Evolutionary conservation across 2,797 vertebrate species (phyloP).

Genomic region (Enteromius unitaeniatus): DNA sequence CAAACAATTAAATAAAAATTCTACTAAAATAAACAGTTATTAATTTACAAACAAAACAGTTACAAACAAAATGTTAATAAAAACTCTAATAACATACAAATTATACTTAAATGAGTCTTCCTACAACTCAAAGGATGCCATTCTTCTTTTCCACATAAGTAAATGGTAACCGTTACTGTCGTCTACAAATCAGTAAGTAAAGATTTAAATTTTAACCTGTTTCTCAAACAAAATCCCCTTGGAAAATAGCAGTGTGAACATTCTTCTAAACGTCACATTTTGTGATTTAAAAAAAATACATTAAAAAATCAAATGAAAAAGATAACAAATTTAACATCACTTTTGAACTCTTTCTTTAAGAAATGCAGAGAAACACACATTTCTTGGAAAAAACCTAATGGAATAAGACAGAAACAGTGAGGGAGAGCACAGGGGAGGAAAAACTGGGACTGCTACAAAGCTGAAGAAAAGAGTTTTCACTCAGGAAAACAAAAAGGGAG

Average conservation of each 20-base stretch:
- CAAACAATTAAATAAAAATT: not conserved
- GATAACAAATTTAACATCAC: not conserved
- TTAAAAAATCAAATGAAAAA: not conserved
- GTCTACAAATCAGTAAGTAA: not conserved
- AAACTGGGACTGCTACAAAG: constrained; percentile 13
- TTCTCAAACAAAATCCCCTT: not conserved
- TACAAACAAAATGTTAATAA: too few species aligned
- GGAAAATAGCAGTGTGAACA: not conserved
- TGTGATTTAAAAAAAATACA: not conserved
- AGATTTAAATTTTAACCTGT: not conserved
- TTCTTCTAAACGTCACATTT: not conserved
- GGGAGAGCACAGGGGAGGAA: not conserved
- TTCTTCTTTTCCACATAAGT: not conserved
- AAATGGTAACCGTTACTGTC: not conserved
- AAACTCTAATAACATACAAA: not conserved
- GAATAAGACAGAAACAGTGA: constrained; percentile 6
- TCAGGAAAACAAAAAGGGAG: not conserved
- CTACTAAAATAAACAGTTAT: not conserved
- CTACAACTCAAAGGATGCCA: not conserved
- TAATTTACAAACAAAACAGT: too few species aligned
- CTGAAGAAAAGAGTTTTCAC: not conserved
- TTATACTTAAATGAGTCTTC: not conserved
- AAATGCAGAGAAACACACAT: not conserved
- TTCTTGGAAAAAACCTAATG: not conserved
- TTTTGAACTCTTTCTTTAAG: not conserved